Percentiles rank a stretch among this genome's conserved stretches.
Conservation (phyloP, 2,888 invertebrate genomes). For the Apodemia hepburni region DNA sequence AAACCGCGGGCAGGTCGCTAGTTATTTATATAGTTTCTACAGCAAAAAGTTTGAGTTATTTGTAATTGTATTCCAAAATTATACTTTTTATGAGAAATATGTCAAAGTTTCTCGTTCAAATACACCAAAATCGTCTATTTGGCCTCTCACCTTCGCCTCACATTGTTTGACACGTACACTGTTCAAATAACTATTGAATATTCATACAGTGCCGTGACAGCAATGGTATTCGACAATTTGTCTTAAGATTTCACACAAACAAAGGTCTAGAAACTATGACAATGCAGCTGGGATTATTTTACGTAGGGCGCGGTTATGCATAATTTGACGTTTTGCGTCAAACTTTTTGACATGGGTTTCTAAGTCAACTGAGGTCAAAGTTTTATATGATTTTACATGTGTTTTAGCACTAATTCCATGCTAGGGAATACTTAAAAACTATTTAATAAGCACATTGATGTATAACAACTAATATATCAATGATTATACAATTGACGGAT, state of each 20-base stretch:
- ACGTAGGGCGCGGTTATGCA: slow-evolving; percentile 17
- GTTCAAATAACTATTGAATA: slow-evolving; percentile 60
- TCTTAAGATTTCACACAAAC: slow-evolving; percentile 76
- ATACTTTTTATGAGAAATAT: slow-evolving; percentile 12
- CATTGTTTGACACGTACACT: slow-evolving; percentile 35
- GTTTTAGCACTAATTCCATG: no score
- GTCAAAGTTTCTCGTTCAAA: slow-evolving; percentile 18
- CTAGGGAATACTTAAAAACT: no score
- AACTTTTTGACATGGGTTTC: slow-evolving; percentile 34
- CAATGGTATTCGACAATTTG: slow-evolving; percentile 63
- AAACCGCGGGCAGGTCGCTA: no score
- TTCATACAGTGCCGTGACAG: slow-evolving; percentile 48
- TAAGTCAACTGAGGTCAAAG: slow-evolving; percentile 25
- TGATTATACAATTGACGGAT: no score
- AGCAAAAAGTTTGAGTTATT: background rate
- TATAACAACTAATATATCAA: no score
- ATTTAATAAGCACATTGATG: no score
- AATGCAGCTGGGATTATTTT: slow-evolving; percentile 19
- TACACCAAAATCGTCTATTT: slow-evolving; percentile 23
- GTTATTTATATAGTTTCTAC: no score
- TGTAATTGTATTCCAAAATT: slow-evolving; percentile 8
- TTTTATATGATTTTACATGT: no score
- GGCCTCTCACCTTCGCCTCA: slow-evolving; percentile 42
- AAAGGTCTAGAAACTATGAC: slow-evolving; percentile 31
- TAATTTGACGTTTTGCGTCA: slow-evolving; percentile 38